phyloP scores from a whole-genome alignment of 2,113 vertebrate species.

The Ibidorhyncha struthersii region DNA sequence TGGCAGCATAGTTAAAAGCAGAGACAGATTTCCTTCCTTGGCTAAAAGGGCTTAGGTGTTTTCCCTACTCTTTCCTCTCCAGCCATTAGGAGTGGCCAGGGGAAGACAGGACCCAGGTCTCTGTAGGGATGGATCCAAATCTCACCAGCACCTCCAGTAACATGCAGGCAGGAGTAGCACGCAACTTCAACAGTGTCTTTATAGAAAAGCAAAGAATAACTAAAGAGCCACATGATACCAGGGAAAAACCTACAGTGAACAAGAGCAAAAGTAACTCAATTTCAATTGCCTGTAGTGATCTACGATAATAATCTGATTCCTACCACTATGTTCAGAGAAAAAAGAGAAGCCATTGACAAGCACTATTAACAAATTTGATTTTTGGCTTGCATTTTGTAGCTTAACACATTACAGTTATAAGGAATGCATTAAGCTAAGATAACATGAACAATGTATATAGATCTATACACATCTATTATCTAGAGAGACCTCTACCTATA shows the following conservation, averaged over 20 bases:
- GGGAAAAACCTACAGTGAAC: background rate
- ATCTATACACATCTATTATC: background rate
- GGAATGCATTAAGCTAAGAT: background rate
- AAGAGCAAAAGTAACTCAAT: background rate
- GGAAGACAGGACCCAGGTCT: background rate
- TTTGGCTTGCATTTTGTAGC: background rate
- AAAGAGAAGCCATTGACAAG: background rate
- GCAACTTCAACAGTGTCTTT: background rate
- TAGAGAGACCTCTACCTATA: background rate
- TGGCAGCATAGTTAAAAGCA: background rate
- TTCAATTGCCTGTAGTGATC: background rate
- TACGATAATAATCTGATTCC: background rate
- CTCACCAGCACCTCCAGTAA: background rate
- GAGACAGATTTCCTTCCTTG: background rate
- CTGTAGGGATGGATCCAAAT: background rate
- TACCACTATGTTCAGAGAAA: background rate
- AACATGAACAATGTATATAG: background rate
- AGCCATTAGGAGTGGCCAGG: background rate
- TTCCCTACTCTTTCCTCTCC: background rate
- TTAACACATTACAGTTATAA: background rate
- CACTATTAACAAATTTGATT: background rate
- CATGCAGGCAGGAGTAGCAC: accelerated
- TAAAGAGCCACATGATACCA: background rate
- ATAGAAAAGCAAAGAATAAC: background rate
- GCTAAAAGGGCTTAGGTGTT: background rate